Conservation (phyloP, 2,888 invertebrate species). For the Chrysopilus asiliformis region DNA sequence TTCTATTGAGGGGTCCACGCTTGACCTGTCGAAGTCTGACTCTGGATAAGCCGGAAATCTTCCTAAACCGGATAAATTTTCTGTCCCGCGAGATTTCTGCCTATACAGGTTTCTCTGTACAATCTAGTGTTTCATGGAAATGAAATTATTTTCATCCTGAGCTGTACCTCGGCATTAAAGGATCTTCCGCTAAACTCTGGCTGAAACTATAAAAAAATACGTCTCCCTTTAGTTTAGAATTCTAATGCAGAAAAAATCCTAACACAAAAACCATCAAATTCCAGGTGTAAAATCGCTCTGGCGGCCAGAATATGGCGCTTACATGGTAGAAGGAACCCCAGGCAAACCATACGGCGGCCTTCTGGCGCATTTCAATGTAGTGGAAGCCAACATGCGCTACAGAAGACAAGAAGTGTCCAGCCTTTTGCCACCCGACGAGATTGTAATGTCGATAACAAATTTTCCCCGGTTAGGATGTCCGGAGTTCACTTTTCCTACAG, state of each 20-base stretch:
- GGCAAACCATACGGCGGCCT: slow-evolving; percentile 90
- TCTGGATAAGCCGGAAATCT: no score
- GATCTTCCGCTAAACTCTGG: no score
- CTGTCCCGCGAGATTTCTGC: no score
- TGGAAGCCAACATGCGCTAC: slow-evolving; percentile 93
- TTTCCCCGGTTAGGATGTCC: slow-evolving; percentile 88
- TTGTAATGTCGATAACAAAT: slow-evolving; percentile 79
- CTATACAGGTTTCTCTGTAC: no score
- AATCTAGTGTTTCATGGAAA: not conserved
- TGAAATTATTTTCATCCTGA: slow-evolving; percentile 2
- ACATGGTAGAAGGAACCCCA: slow-evolving; percentile 98
- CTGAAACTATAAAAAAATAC: no score
- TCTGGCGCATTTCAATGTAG: slow-evolving; percentile 92
- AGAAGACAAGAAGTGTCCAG: slow-evolving; percentile 73
- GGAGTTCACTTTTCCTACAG: slow-evolving; percentile 72
- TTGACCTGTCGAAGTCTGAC: no score
- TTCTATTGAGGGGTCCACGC: no score
- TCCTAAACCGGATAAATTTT: no score
- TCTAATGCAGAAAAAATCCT: no score
- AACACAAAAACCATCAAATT: no score
- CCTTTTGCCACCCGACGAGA: slow-evolving; percentile 63
- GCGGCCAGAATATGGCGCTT: slow-evolving; percentile 98
- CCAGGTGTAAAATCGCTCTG: slow-evolving; percentile 74
- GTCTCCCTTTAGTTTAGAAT: no score
- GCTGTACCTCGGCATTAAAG: no score